Conservation (phyloP, 1,140 invertebrate species). For the Gonioctena quinquepunctata region DNA sequence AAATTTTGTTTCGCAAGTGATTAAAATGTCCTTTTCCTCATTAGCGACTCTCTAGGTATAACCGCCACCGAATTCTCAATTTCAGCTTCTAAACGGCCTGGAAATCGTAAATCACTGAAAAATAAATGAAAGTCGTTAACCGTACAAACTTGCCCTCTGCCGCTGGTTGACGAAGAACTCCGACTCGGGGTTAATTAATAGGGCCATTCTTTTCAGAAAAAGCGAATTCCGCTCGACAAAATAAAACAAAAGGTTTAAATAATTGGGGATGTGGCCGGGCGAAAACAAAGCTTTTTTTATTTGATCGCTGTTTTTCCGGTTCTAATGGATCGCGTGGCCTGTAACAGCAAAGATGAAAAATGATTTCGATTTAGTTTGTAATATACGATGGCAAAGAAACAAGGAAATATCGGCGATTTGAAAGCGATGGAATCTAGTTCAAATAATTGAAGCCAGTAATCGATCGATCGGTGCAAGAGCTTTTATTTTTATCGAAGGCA, state of each 20-base stretch:
- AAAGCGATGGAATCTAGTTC: no score
- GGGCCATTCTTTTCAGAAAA: constrained; percentile 4
- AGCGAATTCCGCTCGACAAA: neutral
- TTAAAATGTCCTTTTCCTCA: no score
- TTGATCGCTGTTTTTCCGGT: neutral
- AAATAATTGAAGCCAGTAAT: no score
- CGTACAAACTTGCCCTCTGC: constrained; percentile 8
- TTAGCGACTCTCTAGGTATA: no score
- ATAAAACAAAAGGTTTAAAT: constrained; percentile 8
- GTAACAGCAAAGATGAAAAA: neutral
- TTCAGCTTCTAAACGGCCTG: no score
- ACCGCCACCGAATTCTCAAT: no score
- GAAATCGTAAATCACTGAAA: neutral
- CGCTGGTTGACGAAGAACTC: constrained; percentile 4
- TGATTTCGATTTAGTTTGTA: neutral
- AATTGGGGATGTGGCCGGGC: neutral
- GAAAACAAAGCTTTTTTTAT: neutral
- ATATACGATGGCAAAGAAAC: no score
- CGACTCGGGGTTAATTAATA: constrained; percentile 6
- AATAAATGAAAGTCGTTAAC: constrained; percentile 7
- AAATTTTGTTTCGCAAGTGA: no score
- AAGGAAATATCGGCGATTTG: no score
- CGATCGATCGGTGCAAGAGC: no score
- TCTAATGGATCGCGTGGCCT: neutral
- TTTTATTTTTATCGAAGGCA: no score